phyloP scores from a whole-genome alignment of 2,797 vertebrate species.

The Pelobates cultripes region DNA sequence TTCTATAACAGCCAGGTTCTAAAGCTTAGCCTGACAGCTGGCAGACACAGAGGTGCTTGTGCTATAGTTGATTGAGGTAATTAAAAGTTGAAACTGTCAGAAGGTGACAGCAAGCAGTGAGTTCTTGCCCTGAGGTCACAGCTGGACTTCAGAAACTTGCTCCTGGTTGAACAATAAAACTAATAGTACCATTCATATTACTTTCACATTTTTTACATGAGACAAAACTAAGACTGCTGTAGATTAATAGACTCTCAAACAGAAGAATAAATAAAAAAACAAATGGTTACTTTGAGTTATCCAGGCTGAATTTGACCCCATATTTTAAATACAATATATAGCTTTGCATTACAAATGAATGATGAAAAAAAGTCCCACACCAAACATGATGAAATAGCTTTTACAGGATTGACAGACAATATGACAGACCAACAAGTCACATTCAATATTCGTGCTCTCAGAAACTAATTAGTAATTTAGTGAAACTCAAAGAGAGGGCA shows the following conservation, averaged over 20 bases:
- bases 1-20: slow-evolving; percentile 70
- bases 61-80: slow-evolving; percentile 73
- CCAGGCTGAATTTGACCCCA: too few relatives aligned
- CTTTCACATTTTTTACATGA: slow-evolving; percentile 67
- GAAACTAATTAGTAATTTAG: too few relatives aligned
- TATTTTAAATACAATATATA: too few relatives aligned
- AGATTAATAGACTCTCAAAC: slow-evolving; percentile 14
- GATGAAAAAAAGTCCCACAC: too few relatives aligned
- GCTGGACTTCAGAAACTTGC: slow-evolving; percentile 74
- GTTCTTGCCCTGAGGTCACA: slow-evolving; percentile 78
- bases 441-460: too few relatives aligned
- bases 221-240: slow-evolving; percentile 55
- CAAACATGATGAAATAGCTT: too few relatives aligned
- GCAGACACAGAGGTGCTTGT: slow-evolving; percentile 81
- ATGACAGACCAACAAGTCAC: too few relatives aligned
- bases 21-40: slow-evolving; percentile 74
- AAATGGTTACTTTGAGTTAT: not conserved
- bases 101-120: slow-evolving; percentile 77
- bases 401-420: too few relatives aligned
- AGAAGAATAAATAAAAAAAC: not conserved
- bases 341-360: too few relatives aligned
- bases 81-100: slow-evolving; percentile 78
- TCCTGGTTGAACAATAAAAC: slow-evolving; percentile 74
- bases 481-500: too few relatives aligned
- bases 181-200: slow-evolving; percentile 71